A percentile compares a stretch with the other conserved stretches of the same genome.
Conservation (phyloP, 2,113 vertebrate genomes). For the Panthera tigris region DNA sequence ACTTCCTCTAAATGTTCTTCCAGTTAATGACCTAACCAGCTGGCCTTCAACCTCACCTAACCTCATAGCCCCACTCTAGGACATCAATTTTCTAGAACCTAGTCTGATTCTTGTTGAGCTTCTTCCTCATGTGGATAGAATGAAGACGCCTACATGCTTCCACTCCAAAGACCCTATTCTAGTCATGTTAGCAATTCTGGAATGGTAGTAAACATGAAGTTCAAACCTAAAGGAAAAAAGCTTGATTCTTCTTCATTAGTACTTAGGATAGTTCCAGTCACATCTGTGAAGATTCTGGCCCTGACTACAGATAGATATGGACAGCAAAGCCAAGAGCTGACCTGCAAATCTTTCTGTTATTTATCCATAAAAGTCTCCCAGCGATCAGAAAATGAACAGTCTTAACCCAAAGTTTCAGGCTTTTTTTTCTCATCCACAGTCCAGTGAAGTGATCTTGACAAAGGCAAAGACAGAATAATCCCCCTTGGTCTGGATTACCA, state of each 20-base stretch:
- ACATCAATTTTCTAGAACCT: neutral
- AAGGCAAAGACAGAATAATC: neutral
- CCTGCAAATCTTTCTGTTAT: neutral
- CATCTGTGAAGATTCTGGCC: neutral
- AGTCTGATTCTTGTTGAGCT: neutral
- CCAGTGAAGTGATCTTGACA: neutral
- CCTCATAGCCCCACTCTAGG: neutral
- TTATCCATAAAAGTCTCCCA: neutral
- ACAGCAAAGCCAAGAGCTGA: neutral
- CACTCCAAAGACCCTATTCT: neutral
- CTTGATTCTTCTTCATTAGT: neutral
- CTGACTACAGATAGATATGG: neutral
- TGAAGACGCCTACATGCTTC: neutral
- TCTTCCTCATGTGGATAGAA: neutral
- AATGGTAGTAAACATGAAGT: neutral
- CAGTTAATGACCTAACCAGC: neutral
- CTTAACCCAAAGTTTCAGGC: neutral
- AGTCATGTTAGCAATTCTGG: neutral
- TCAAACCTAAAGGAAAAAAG: neutral
- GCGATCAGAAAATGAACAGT: neutral
- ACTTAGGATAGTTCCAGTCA: neutral
- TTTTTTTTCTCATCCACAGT: neutral
- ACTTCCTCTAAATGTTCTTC: neutral
- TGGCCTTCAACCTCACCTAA: neutral
- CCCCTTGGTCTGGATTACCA: neutral